Evolutionary conservation across 2,888 invertebrate genomes (phyloP).

Genomic region (Eupithecia vulgata): DNA sequence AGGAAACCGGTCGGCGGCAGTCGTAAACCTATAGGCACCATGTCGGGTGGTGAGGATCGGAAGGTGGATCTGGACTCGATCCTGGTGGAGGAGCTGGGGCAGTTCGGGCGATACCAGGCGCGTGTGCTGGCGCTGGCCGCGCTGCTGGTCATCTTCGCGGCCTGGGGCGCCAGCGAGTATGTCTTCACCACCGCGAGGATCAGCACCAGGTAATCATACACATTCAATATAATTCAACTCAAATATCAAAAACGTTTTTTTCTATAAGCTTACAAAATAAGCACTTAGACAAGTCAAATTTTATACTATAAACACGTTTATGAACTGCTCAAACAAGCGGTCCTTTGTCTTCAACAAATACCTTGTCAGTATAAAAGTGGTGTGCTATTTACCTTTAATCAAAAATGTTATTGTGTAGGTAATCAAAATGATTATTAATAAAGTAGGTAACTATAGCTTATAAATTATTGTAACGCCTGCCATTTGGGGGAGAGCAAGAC

Average conservation of each 20-base stretch:
- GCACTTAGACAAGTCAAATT: too few species aligned
- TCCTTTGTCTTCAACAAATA: not conserved
- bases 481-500: too few species aligned
- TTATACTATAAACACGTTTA: too few species aligned
- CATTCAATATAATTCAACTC: too few species aligned
- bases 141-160: conserved; percentile 60
- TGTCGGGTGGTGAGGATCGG: conserved; percentile 27
- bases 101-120: conserved; percentile 69
- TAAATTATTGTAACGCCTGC: too few species aligned
- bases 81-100: conserved; percentile 69
- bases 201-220: conserved; percentile 58
- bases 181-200: conserved; percentile 74
- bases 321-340: too few species aligned
- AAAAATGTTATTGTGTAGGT: too few species aligned
- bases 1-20: not conserved
- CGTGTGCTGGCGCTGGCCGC: conserved; percentile 53
- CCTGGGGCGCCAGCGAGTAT: conserved; percentile 66
- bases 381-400: not conserved
- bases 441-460: too few species aligned
- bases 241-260: too few species aligned
- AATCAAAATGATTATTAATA: too few species aligned
- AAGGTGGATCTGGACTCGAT: conserved; percentile 28
- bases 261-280: too few species aligned
- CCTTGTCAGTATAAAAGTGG: not conserved
- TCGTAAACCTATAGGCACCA: conserved; percentile 13